Evolutionary conservation across 2,113 vertebrate species (phyloP).

Genomic region (Amblyopsis rosae): DNA sequence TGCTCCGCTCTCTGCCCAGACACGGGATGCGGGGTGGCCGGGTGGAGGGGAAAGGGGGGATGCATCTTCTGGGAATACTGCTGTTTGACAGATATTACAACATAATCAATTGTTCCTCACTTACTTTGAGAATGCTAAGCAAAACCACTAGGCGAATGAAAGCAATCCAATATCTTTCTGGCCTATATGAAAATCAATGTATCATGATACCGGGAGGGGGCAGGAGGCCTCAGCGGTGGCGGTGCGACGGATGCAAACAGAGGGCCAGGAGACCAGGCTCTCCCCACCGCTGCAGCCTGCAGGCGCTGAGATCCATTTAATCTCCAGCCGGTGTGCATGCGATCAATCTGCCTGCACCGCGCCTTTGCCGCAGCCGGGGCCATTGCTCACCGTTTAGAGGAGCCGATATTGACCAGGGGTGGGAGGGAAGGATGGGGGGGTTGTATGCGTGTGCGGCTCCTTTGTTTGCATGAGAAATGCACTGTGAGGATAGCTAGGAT

Average conservation of each 20-base stretch:
- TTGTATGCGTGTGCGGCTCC: neutral
- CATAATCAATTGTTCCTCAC: neutral
- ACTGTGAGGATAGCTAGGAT: too few relatives aligned
- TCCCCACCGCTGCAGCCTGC: constrained; percentile 49
- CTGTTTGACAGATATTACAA: neutral
- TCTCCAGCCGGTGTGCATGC: constrained; percentile 70
- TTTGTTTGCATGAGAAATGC: too few relatives aligned
- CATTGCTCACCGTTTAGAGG: constrained; percentile 75
- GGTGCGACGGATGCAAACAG: constrained; percentile 27
- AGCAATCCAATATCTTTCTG: neutral
- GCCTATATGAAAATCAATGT: constrained; percentile 8
- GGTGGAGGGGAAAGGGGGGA: neutral
- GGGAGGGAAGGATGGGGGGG: constrained; percentile 35
- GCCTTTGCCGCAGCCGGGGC: constrained; percentile 61
- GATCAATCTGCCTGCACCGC: constrained; percentile 69
- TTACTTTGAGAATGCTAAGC: neutral
- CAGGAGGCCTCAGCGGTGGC: constrained; percentile 20
- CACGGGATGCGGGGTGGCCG: neutral
- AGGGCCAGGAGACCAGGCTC: constrained; percentile 24
- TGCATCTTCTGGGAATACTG: too few relatives aligned
- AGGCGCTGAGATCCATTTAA: constrained; percentile 70
- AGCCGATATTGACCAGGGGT: constrained; percentile 67
- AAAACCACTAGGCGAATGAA: constrained; percentile 16
- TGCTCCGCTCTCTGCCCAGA: neutral
- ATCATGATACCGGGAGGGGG: neutral